Evolutionary conservation across 2,113 vertebrate genomes (phyloP).

Genomic region (Apteryx owenii): DNA sequence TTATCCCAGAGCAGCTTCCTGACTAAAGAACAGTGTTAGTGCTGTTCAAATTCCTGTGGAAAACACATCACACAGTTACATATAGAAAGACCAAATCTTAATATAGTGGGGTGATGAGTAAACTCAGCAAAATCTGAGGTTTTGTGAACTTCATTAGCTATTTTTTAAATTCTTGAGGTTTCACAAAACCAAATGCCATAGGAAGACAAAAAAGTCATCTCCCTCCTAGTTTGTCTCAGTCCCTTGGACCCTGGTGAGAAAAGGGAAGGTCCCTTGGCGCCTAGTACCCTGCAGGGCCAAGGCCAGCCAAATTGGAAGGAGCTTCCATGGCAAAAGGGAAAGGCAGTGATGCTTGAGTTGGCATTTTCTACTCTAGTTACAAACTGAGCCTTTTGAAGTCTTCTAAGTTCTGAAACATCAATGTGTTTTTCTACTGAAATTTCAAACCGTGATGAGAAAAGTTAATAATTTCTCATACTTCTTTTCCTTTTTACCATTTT

Average conservation of each 20-base stretch:
- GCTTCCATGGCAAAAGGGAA: background rate
- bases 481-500: background rate
- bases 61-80: constrained; percentile 15
- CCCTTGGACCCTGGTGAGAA: constrained; percentile 29
- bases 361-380: background rate
- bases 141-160: constrained; percentile 61
- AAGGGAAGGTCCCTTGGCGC: constrained; percentile 44
- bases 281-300: background rate
- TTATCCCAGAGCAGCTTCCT: background rate
- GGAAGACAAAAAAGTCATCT: constrained; percentile 34
- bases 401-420: background rate
- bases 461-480: background rate
- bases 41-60: background rate
- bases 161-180: constrained; percentile 62
- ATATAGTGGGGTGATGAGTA: constrained; percentile 29
- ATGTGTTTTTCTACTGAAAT: constrained; percentile 1
- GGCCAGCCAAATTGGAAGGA: constrained; percentile 43
- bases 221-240: constrained; percentile 24
- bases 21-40: background rate
- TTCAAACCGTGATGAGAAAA: background rate
- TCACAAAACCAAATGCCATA: constrained; percentile 48
- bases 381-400: constrained; percentile 3
- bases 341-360: background rate
- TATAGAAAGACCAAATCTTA: constrained; percentile 18
- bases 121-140: constrained; percentile 67